Evolutionary conservation across 2,113 vertebrate species (phyloP).

Genomic region (Vimba vimba): DNA sequence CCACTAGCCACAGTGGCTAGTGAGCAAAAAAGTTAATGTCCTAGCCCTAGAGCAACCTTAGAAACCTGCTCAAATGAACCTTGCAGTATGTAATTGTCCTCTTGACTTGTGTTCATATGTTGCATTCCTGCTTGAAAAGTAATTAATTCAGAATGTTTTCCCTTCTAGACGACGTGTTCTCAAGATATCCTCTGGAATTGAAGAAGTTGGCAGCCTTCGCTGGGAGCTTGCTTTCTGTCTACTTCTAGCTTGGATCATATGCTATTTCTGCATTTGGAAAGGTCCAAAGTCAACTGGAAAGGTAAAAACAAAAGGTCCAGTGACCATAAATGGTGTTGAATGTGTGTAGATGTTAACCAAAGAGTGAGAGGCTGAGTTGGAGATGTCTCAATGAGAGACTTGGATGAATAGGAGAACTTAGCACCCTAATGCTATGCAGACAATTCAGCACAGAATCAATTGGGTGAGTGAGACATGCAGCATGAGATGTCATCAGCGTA

Average conservation of each 20-base stretch:
- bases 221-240: slow-evolving; percentile 97
- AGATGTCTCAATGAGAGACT: slow-evolving; percentile 29
- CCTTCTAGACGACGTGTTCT: slow-evolving; percentile 86
- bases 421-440: background rate
- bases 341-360: slow-evolving; percentile 24
- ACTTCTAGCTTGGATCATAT: slow-evolving; percentile 94
- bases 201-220: slow-evolving; percentile 90
- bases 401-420: background rate
- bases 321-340: background rate
- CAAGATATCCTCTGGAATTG: slow-evolving; percentile 92
- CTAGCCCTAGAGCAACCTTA: background rate
- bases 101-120: background rate
- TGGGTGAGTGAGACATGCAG: background rate
- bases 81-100: background rate
- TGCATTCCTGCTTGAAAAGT: background rate
- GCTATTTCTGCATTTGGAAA: slow-evolving; percentile 99
- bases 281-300: slow-evolving; percentile 98
- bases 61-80: background rate
- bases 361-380: slow-evolving; percentile 10
- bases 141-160: background rate
- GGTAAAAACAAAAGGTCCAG: slow-evolving; percentile 70
- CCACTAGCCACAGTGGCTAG: too few species aligned
- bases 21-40: too few species aligned
- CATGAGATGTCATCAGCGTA: background rate
- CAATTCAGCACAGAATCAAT: background rate